Percentiles rank a stretch among this genome's conserved stretches.
Evolutionary conservation across 2,797 vertebrate genomes (phyloP).

Genomic region (Hippocampus kuda): DNA sequence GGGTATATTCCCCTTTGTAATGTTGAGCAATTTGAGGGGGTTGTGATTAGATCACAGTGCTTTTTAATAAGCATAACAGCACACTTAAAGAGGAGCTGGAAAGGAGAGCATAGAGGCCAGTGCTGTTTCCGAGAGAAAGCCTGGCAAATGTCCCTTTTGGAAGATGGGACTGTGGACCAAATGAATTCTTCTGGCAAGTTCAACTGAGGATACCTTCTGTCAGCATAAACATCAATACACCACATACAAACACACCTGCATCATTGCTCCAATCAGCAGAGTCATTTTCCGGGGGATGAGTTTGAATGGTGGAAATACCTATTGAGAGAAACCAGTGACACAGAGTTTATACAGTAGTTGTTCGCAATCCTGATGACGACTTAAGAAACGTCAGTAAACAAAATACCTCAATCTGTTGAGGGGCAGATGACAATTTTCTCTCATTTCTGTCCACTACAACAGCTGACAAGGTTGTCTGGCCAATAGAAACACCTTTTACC

Average conservation of each 20-base stretch:
- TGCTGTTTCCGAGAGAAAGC: background rate
- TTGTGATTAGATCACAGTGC: background rate
- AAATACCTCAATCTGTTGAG: constrained; percentile 85
- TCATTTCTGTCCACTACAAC: constrained; percentile 71
- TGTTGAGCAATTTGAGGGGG: background rate
- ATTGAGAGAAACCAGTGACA: background rate
- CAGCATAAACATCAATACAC: background rate
- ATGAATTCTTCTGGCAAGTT: constrained; percentile 22
- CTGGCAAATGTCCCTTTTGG: constrained; percentile 4
- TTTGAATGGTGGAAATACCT: constrained; percentile 94
- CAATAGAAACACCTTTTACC: constrained; percentile 75
- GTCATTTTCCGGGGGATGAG: constrained; percentile 85
- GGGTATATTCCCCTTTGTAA: background rate
- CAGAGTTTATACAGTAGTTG: background rate
- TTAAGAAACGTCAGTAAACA: background rate
- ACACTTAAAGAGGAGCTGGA: background rate
- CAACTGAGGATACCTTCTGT: constrained; percentile 19
- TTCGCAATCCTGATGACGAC: background rate
- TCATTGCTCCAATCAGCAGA: constrained; percentile 80
- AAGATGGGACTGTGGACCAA: constrained; percentile 11
- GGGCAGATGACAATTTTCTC: constrained; percentile 69
- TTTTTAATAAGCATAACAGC: constrained; percentile 4
- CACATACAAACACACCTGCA: constrained; percentile 74
- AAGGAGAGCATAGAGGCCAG: background rate
- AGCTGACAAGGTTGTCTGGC: constrained; percentile 83